Evolutionary conservation across 1,140 invertebrate species (phyloP).

Genomic region (Cepaea nemoralis): DNA sequence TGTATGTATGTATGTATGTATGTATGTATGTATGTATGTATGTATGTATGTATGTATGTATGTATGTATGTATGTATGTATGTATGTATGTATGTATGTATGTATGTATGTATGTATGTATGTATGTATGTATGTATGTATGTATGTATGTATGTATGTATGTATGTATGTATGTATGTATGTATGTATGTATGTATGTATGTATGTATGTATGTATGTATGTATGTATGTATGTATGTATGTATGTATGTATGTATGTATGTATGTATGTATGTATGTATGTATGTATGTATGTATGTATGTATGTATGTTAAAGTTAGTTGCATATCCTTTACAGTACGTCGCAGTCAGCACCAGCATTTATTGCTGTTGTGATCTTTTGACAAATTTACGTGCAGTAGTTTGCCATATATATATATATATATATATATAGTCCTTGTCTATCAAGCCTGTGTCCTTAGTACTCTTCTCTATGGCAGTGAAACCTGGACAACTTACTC

Average conservation of each 20-base stretch:
- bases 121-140: conserved; percentile 12
- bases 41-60: no score
- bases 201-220: conserved; percentile 12
- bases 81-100: conserved; percentile 12
- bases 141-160: conserved; percentile 12
- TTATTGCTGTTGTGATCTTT: background rate
- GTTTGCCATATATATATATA: no score
- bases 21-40: no score
- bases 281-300: conserved; percentile 12
- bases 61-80: conserved; percentile 12
- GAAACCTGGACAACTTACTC: no score
- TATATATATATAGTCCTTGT: no score
- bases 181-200: conserved; percentile 12
- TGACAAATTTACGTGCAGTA: no score
- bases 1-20: no score
- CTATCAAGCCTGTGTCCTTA: no score
- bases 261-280: conserved; percentile 12
- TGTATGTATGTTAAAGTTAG: no score
- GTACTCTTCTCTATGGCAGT: no score
- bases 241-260: conserved; percentile 12
- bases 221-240: conserved; percentile 1
- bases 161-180: conserved; percentile 12
- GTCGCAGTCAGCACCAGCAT: no score
- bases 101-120: conserved; percentile 12
- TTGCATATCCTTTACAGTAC: no score